These are phyloP conservation scores for Oryzias celebensis DNA, from an alignment of 2,113 vertebrate species.

Conservation along the genomic window DNA sequence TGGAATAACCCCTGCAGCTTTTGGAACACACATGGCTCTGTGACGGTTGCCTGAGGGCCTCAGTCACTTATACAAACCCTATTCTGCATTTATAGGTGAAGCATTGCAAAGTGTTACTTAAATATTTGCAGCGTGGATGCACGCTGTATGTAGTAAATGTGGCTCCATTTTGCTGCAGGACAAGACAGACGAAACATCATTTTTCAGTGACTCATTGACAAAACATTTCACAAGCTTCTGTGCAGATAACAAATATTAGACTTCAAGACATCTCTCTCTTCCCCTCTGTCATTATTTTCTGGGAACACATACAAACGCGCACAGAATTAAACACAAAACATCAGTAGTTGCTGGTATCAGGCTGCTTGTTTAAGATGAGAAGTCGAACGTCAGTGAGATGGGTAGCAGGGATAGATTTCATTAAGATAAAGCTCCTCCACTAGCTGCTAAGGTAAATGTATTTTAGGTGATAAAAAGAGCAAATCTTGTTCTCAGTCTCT, in stretches of 20 bases:
- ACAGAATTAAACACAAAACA: constrained; percentile 27
- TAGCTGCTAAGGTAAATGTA: constrained; percentile 58
- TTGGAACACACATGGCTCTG: neutral
- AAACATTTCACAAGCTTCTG: constrained; percentile 11
- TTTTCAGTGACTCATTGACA: constrained; percentile 13
- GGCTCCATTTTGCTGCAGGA: neutral
- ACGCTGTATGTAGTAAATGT: too few species aligned
- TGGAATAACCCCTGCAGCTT: constrained; percentile 31
- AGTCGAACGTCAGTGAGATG: constrained; percentile 61
- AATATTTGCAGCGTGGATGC: neutral
- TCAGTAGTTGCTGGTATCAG: constrained; percentile 12
- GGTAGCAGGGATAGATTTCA: constrained; percentile 69
- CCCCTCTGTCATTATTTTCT: neutral
- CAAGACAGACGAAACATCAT: constrained; percentile 9
- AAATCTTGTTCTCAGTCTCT: constrained; percentile 55
- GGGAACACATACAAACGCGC: constrained; percentile 3
- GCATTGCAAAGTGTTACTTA: neutral
- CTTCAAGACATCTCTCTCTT: constrained; percentile 12
- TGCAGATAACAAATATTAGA: constrained; percentile 5
- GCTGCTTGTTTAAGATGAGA: constrained; percentile 49
- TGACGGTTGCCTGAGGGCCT: too few species aligned
- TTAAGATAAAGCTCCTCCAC: constrained; percentile 70
- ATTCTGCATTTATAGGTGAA: neutral
- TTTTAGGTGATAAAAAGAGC: constrained; percentile 64
- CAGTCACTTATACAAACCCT: neutral